A percentile compares a stretch with the other conserved stretches of the same genome.
These are phyloP conservation scores for Agrotis puta DNA, from an alignment of 2,888 invertebrate species.

Conservation along the genomic window DNA sequence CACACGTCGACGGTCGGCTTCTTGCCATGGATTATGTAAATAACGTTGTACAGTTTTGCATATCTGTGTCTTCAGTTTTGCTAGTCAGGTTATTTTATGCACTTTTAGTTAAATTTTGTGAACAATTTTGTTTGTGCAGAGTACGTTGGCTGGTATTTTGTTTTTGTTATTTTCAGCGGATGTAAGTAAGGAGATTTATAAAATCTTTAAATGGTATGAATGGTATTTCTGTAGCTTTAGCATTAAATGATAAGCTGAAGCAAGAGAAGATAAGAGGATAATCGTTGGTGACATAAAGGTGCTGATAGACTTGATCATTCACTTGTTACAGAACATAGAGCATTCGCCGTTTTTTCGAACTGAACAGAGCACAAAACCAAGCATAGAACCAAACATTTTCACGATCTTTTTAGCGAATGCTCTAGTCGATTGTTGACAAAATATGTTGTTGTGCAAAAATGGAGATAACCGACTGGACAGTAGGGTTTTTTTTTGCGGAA, in stretches of 20 bases:
- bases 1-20: slow-evolving; percentile 66
- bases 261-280: neutral
- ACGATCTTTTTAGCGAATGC: too few relatives aligned
- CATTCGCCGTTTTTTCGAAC: too few relatives aligned
- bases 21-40: slow-evolving; percentile 68
- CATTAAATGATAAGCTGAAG: neutral
- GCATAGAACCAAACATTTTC: too few relatives aligned
- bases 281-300: neutral
- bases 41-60: slow-evolving; percentile 65
- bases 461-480: too few relatives aligned
- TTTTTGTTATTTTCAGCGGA: slow-evolving; percentile 6
- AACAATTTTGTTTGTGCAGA: slow-evolving; percentile 39
- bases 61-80: slow-evolving; percentile 65
- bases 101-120: slow-evolving; percentile 53
- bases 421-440: too few relatives aligned
- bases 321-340: too few relatives aligned
- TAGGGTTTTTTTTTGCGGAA: too few relatives aligned
- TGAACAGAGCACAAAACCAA: too few relatives aligned
- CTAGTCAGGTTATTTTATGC: slow-evolving; percentile 60
- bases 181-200: neutral
- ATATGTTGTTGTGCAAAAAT: too few relatives aligned
- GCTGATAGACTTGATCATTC: too few relatives aligned
- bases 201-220: neutral
- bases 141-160: slow-evolving; percentile 10
- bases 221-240: neutral